Evolutionary conservation across 1,140 invertebrate genomes (phyloP), one percentile per base, ranked within the genome.

Genomic region (Dendrolimus punctatus): DNA sequence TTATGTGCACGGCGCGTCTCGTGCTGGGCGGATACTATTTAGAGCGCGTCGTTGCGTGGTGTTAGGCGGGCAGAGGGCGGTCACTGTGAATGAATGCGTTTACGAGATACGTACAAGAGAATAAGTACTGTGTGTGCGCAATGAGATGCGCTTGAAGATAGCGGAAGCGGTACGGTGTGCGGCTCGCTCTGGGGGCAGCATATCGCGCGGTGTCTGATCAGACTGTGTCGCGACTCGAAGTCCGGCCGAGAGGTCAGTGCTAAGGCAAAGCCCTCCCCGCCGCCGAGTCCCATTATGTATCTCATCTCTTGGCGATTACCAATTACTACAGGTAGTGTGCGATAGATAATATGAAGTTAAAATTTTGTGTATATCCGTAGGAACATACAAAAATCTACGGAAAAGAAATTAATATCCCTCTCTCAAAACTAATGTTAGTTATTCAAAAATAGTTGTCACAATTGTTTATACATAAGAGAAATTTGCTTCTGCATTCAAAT

Each of bases 11-110:
- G 66, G 45, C 62, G 49, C 65, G 68, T 69, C 67, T 71, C 73
- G 64, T 62, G 63, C 65, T 72, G 73, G 77, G 74, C 77, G 77
- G 80, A 65, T 73, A 79, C 77, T 80, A 81, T 80, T 80, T 78
- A 71, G 65, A 74, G 76, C 68, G 68, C 62, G 60, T 45, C 57
- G 71, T 60, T 62, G 61, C 48, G 65, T 62, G 66, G 61, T 55
- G 64, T 46, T 66, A 62, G 71, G 76, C 70, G 74, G 76, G 70
- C 69, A 71, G 70, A 63, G 67, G 65, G 70, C 68, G 69, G 65
- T 51, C 56, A 69, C 66, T 62, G 78, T 81, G 76, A 81, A 83
- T 85, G 82, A 83, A 83, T 58, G 58, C 50, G 55, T 53, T 42
- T 53, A 40, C 40, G 48, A 40, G 51, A 77, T 85, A 85, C 82